phyloP scores from a whole-genome alignment of 2,888 invertebrate species.

The Parnassius mnemosyne region DNA sequence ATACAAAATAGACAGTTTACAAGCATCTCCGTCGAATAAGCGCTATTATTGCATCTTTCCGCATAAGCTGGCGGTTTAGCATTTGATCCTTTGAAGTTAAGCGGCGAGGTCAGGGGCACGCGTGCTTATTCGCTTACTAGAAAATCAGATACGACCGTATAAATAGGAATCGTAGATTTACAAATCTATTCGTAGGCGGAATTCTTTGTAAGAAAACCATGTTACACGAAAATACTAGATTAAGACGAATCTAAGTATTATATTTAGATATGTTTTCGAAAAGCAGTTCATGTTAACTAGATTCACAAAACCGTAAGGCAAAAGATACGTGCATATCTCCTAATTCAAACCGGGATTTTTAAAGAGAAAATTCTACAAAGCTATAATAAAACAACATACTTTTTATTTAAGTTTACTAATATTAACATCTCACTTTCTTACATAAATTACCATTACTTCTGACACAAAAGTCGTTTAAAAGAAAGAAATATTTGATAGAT shows the following conservation, averaged over 20 bases:
- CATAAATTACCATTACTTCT: neutral
- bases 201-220: neutral
- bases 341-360: no score
- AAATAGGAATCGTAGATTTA: slow-evolving; percentile 45
- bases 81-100: slow-evolving; percentile 44
- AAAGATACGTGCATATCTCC: no score
- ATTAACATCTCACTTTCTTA: neutral
- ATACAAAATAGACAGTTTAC: slow-evolving; percentile 5
- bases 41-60: slow-evolving; percentile 38
- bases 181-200: slow-evolving; percentile 32
- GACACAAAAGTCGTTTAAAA: neutral
- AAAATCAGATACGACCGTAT: slow-evolving; percentile 45
- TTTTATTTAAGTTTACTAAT: no score
- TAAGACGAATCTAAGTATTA: no score
- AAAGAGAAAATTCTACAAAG: no score
- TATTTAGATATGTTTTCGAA: no score
- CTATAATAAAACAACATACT: no score
- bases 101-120: slow-evolving; percentile 52
- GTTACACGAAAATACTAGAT: no score
- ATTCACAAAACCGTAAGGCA: no score
- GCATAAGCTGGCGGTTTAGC: slow-evolving; percentile 37
- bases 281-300: no score
- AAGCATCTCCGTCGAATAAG: slow-evolving; percentile 39
- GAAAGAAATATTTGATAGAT: neutral
- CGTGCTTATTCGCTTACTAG: slow-evolving; percentile 46